Conservation (phyloP, 2,113 vertebrate genomes). For the Pitta sordida region DNA sequence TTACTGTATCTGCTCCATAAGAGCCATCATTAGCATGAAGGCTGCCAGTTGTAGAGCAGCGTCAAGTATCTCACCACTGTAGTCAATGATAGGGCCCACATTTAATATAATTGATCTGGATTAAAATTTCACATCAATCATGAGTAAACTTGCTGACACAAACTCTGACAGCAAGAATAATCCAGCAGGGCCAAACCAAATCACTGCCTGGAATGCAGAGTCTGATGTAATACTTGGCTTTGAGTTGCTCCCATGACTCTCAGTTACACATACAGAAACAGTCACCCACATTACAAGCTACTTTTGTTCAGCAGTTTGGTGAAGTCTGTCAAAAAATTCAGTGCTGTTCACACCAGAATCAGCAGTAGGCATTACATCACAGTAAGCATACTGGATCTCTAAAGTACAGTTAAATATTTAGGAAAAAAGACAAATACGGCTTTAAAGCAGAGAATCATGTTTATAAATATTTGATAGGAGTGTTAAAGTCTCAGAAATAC, state of each 20-base stretch:
- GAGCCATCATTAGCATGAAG: background rate
- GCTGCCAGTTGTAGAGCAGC: background rate
- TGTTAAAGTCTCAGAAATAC: background rate
- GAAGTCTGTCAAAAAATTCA: background rate
- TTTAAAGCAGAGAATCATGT: background rate
- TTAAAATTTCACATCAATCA: background rate
- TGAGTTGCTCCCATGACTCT: constrained; percentile 13
- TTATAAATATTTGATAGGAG: background rate
- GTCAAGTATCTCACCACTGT: background rate
- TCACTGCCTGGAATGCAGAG: background rate
- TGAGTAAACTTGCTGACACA: constrained; percentile 1
- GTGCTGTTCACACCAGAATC: background rate
- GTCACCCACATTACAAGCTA: constrained; percentile 2
- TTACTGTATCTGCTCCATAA: background rate
- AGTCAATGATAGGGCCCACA: background rate
- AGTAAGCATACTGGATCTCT: background rate
- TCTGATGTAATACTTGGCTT: constrained; percentile 53
- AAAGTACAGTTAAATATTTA: background rate
- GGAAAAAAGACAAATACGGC: background rate
- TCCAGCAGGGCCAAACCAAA: constrained; percentile 3
- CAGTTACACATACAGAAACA: constrained; percentile 14
- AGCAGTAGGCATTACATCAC: background rate
- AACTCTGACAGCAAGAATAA: background rate
- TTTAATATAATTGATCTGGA: background rate
- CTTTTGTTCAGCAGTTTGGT: constrained; percentile 23